Base-by-base conservation (phyloP, 2,797 vertebrate genomes). In the Pyrocephalus nanus region DNA sequence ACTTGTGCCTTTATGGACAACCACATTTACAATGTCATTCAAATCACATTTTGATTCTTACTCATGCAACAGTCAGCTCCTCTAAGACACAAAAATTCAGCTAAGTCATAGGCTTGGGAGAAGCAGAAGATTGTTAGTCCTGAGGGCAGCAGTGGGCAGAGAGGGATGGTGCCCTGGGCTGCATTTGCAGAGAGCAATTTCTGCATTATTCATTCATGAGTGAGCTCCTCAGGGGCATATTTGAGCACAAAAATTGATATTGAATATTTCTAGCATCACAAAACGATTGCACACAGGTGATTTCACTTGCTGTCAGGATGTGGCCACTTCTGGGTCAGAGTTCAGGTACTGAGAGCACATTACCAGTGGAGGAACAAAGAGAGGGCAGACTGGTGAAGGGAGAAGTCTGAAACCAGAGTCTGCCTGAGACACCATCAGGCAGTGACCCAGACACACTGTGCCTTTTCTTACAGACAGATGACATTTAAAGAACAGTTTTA, bases 181-280 rank as follows among this genome's bases (percentile, higher is more conserved):
- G n/a, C 64, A 48, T 74, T 79, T 81, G 36, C 64, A 50, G 48
- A 90, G 64, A 92, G 67, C 27, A 67, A 88, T 75, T 86, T 86
- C 67, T 94, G 61, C 57, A 61, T 92, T 94, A 90, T 73, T 92
- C 70, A 83, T 95, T 76, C 40, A 34, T 17, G 20, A 90, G 27
- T 32, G 76, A 94, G 65, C 11, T 34, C 53, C 81, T 92, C 18
- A 26, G 53, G 42, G 51, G 23, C 73, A 67, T 73, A 74, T 82
- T 79, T 86, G 71, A 90, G 60, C 57, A 51, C 34, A 65, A 64
- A 88, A 92, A 66, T 43, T 38, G 51, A 61, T 79, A 85, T 14
- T 1, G 4, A 70, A 53, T 77, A 57, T 65, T 83, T 88, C 58
- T 48, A 72, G 47, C 66, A 22, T 61, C 1, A 4, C 53, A 61